phyloP scores from a whole-genome alignment of 2,113 vertebrate species.

The Mobula hypostoma region DNA sequence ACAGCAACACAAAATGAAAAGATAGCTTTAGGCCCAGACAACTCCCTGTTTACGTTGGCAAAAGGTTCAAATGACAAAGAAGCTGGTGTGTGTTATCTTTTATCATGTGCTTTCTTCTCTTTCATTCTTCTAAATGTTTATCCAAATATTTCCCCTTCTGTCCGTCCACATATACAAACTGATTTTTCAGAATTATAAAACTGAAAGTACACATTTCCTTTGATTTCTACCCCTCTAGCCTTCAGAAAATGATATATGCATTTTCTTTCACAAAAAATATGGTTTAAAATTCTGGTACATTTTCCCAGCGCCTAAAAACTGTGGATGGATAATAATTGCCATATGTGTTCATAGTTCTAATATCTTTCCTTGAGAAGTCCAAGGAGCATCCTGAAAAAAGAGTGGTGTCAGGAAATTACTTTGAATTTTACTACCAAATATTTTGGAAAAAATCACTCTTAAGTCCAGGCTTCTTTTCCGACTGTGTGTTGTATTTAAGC shows the following conservation, averaged over 20 bases:
- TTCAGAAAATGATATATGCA: slow-evolving; percentile 16
- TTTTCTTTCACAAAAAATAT: neutral
- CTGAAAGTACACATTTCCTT: slow-evolving; percentile 15
- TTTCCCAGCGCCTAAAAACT: slow-evolving; percentile 22
- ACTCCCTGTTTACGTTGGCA: slow-evolving; percentile 29
- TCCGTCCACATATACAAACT: slow-evolving; percentile 20
- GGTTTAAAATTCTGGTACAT: neutral
- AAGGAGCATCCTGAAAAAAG: neutral
- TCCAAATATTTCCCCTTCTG: slow-evolving; percentile 24
- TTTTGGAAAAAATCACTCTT: neutral
- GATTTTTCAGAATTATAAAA: slow-evolving; percentile 33
- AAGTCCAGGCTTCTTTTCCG: neutral
- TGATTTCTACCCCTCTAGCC: slow-evolving; percentile 16
- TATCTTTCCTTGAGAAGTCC: slow-evolving; percentile 22
- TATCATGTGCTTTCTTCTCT: slow-evolving; percentile 1
- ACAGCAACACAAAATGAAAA: slow-evolving; percentile 25
- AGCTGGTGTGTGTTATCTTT: neutral
- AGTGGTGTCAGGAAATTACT: slow-evolving; percentile 24
- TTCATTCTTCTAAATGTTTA: slow-evolving; percentile 26
- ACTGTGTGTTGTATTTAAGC: neutral
- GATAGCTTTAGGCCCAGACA: slow-evolving; percentile 7
- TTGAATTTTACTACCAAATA: slow-evolving; percentile 3
- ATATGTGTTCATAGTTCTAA: slow-evolving; percentile 20
- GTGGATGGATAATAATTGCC: slow-evolving; percentile 19
- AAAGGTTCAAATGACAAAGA: slow-evolving; percentile 17